Percentiles rank a stretch among this genome's conserved stretches.
Evolutionary conservation across 2,888 invertebrate species (phyloP).

Genomic region (Agrenia bidenticulata): DNA sequence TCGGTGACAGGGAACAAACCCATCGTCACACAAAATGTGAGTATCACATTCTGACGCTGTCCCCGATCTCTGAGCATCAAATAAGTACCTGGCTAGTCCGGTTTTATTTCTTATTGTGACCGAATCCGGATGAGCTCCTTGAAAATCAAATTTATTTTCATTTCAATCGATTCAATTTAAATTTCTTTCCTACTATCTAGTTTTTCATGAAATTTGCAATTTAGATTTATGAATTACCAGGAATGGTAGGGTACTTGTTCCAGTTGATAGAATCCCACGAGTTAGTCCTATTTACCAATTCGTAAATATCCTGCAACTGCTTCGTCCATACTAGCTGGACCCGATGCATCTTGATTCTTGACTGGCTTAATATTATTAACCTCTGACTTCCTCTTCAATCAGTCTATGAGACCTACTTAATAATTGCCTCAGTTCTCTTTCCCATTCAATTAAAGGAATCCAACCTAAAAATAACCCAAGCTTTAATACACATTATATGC

Average conservation of each 20-base stretch:
- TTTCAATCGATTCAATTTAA: too few species aligned
- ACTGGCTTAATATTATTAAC: too few species aligned
- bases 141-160: too few species aligned
- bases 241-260: neutral
- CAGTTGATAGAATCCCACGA: conserved; percentile 9
- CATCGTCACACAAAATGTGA: neutral
- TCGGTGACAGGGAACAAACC: conserved; percentile 11
- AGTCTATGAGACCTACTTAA: too few species aligned
- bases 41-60: neutral
- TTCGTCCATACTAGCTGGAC: neutral
- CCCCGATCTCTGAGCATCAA: neutral
- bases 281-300: neutral
- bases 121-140: too few species aligned
- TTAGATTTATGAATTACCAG: neutral
- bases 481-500: too few species aligned
- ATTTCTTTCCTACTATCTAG: too few species aligned
- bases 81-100: neutral
- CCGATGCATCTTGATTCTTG: neutral
- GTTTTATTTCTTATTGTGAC: neutral
- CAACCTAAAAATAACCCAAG: too few species aligned
- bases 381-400: too few species aligned
- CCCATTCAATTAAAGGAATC: too few species aligned
- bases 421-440: too few species aligned
- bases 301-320: neutral
- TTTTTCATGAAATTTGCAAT: too few species aligned